A percentile compares a stretch with the other conserved stretches of the same genome.
Evolutionary conservation across 2,113 vertebrate genomes (phyloP).

Genomic region (Bagarius yarrelli): DNA sequence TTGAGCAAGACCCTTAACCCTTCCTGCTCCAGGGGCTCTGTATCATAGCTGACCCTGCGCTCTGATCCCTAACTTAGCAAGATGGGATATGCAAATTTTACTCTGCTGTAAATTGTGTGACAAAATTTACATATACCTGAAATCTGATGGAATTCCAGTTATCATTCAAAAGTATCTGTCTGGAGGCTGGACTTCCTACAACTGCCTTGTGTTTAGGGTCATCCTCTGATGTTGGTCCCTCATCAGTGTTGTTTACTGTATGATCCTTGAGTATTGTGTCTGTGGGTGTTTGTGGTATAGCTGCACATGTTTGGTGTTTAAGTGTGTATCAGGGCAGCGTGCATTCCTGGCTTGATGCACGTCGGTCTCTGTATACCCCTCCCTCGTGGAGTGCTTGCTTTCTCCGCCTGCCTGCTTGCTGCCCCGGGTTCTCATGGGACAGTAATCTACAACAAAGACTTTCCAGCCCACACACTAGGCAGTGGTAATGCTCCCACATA

Average conservation of each 20-base stretch:
- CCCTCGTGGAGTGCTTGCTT: conserved; percentile 47
- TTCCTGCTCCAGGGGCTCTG: no score
- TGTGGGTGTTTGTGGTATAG: conserved; percentile 23
- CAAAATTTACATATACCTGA: conserved; percentile 47
- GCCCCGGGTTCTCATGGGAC: conserved; percentile 58
- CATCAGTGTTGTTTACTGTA: conserved; percentile 52
- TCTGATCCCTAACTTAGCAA: no score
- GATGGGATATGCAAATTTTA: no score
- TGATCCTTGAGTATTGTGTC: conserved; percentile 24
- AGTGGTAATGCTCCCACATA: conserved; percentile 55
- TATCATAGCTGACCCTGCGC: no score
- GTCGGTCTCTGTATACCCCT: conserved; percentile 50
- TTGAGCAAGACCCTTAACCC: no score
- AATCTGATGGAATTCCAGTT: conserved; percentile 50
- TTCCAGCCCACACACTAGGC: conserved; percentile 59
- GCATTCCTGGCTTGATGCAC: conserved; percentile 53
- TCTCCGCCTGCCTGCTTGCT: conserved; percentile 54
- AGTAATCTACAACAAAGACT: conserved; percentile 60
- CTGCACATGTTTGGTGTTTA: conserved; percentile 30
- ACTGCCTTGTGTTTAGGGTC: conserved; percentile 33
- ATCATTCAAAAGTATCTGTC: conserved; percentile 43
- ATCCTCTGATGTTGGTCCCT: conserved; percentile 41
- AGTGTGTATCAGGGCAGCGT: conserved; percentile 38
- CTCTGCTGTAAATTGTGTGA: no score
- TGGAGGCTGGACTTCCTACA: conserved; percentile 35